Conservation (phyloP, 2,888 invertebrate species). For the Polyommatus iphigenia region DNA sequence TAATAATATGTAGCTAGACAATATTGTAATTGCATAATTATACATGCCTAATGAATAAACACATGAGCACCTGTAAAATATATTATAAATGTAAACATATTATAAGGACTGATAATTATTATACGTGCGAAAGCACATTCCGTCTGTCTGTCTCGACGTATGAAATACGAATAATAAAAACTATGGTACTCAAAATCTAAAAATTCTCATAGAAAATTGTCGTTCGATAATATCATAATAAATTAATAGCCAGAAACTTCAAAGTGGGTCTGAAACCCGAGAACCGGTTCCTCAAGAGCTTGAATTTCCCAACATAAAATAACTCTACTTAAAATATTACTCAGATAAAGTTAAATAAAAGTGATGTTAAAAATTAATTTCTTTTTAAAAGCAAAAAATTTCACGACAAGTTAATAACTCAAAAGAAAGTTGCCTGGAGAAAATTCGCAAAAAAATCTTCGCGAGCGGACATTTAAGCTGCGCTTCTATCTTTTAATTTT, state of each 20-base stretch:
- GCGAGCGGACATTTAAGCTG: slow-evolving; percentile 33
- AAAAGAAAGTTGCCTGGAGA: slow-evolving; percentile 36
- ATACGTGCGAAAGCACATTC: no score
- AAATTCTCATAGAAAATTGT: not conserved
- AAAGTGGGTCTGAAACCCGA: not conserved
- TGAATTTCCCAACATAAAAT: not conserved
- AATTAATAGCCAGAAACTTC: not conserved
- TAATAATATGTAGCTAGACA: no score
- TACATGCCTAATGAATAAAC: no score
- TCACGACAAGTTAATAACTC: slow-evolving; percentile 35
- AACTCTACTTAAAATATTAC: slow-evolving; percentile 21
- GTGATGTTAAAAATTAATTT: slow-evolving; percentile 29
- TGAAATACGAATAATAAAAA: no score
- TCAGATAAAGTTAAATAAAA: slow-evolving; percentile 27
- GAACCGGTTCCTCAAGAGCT: not conserved
- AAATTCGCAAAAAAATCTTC: slow-evolving; percentile 38
- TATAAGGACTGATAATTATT: no score
- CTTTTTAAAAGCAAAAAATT: slow-evolving; percentile 26
- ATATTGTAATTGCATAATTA: no score
- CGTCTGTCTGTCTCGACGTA: no score
- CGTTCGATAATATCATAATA: not conserved
- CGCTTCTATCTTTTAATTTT: slow-evolving; percentile 28
- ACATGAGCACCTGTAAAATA: no score
- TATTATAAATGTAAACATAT: no score
- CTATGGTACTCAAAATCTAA: no score